Base-by-base conservation (phyloP, 92 coral and sea anemone genomes). In the Virgularia gustaviana region DNA sequence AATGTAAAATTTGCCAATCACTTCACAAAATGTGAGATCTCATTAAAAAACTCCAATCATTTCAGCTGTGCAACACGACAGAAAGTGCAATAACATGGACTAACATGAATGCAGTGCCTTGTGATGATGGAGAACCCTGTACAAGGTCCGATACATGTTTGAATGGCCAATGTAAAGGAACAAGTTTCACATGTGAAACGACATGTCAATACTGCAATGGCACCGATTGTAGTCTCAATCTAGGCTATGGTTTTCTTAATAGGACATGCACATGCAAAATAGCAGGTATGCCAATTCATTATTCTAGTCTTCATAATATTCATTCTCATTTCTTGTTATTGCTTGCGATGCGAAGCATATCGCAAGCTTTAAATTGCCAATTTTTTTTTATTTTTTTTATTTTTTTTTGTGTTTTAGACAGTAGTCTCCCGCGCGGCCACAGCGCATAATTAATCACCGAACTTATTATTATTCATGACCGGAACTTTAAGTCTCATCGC, bases 61-160 rank as follows among this genome's bases (percentile, higher is more conserved):
- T 38, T 12, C 56, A 88, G 95, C 79, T 78, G 85, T 88, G 95
- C 67, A 67, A 82, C 20, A 70, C 82, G 7, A 25, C 72, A 32
- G 43, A 30, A n/a, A 88, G 85, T 52, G 49, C 76, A 49, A 75
- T 79, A 59, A 53, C 78, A 6, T 88, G 96, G 96, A 27, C 88
- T 10, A 72, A 67, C 63, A 80, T 72, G 1, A 57, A 90, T 31
- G 89, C 83, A 34, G 77, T 63, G 31, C 43, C 83, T 22, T 90
- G 96, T 35, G 79, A 90, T 64, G 96, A 90, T 24, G 79, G 84
- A 1, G 36, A 84, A 70, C 49, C 15, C 27, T 90, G 96, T 56
- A 87, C 96, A 19, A 67, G 77, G 20, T 76, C 78, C 20, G 96
- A 90, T 67, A 87, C 76, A 38, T 90, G 96, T 57, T 41, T 12